Conservation (phyloP, 2,797 vertebrate genomes). For the Atherinosoma microstoma region DNA sequence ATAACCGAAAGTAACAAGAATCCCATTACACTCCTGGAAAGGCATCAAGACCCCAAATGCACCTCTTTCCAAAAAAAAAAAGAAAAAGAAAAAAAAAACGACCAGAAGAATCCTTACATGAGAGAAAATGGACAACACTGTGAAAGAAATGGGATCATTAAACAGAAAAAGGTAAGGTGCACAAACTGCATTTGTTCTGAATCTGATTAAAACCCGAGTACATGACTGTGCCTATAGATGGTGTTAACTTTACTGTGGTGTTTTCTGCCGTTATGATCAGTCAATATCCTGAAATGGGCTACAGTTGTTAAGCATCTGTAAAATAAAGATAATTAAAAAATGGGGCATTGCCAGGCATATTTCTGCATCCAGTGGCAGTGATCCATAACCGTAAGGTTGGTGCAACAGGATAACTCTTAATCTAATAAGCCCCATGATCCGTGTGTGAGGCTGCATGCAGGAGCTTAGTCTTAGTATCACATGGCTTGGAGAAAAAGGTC, state of each 20-base stretch:
- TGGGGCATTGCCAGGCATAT: constrained; percentile 3
- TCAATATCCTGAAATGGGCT: neutral
- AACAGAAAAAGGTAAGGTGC: constrained; percentile 56
- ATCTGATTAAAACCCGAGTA: constrained; percentile 2
- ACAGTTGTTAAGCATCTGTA: neutral
- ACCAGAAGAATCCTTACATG: constrained; percentile 15
- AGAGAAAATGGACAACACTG: constrained; percentile 33
- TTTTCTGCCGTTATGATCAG: neutral
- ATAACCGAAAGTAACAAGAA: constrained; percentile 94
- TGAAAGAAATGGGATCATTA: constrained; percentile 24
- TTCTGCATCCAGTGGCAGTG: constrained; percentile 49
- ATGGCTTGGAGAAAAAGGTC: constrained; percentile 67
- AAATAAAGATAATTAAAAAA: constrained; percentile 16
- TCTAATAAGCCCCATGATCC: constrained; percentile 82
- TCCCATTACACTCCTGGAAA: constrained; percentile 84
- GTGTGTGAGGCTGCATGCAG: constrained; percentile 72
- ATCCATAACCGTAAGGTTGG: constrained; percentile 62
- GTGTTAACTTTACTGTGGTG: neutral
- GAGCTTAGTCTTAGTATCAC: constrained; percentile 79
- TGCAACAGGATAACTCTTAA: constrained; percentile 82
- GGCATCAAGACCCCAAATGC: constrained; percentile 77
- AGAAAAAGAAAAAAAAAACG: neutral
- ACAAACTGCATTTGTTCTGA: constrained; percentile 1
- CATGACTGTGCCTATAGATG: constrained; percentile 1
- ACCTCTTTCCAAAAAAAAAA: constrained; percentile 6